Evolutionary conservation across 2,888 invertebrate genomes (phyloP).

Genomic region (Bellardia bayeri): DNA sequence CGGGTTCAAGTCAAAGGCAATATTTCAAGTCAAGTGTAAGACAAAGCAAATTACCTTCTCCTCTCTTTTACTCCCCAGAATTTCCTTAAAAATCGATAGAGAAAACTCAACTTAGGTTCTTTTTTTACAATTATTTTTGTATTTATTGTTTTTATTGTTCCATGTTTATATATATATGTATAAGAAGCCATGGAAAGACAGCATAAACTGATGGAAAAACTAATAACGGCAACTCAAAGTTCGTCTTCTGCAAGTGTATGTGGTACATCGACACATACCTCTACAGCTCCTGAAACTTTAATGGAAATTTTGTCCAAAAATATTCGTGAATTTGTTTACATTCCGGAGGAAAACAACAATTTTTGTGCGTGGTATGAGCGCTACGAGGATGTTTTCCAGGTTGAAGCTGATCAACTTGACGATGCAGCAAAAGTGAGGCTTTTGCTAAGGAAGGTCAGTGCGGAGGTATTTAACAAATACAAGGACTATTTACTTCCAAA

Average conservation of each 20-base stretch:
- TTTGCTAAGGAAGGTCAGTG: slow-evolving; percentile 43
- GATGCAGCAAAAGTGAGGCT: slow-evolving; percentile 61
- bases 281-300: slow-evolving; percentile 12
- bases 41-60: too few relatives aligned
- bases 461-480: slow-evolving; percentile 40
- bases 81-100: too few relatives aligned
- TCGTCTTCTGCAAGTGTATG: background rate
- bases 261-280: background rate
- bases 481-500: slow-evolving; percentile 57
- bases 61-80: too few relatives aligned
- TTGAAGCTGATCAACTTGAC: slow-evolving; percentile 40
- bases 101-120: too few relatives aligned
- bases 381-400: slow-evolving; percentile 50
- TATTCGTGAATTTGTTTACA: slow-evolving; percentile 43
- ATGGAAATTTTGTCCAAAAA: slow-evolving; percentile 50
- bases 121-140: too few relatives aligned
- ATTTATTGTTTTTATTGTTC: too few relatives aligned
- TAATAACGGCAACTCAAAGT: background rate
- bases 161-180: too few relatives aligned
- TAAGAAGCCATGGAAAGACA: slow-evolving; percentile 53
- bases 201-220: slow-evolving; percentile 21
- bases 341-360: slow-evolving; percentile 38
- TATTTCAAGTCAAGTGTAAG: too few relatives aligned
- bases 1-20: too few relatives aligned
- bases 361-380: slow-evolving; percentile 47